Evolutionary conservation across 2,888 invertebrate genomes (phyloP).

Genomic region (Carabus problematicus): DNA sequence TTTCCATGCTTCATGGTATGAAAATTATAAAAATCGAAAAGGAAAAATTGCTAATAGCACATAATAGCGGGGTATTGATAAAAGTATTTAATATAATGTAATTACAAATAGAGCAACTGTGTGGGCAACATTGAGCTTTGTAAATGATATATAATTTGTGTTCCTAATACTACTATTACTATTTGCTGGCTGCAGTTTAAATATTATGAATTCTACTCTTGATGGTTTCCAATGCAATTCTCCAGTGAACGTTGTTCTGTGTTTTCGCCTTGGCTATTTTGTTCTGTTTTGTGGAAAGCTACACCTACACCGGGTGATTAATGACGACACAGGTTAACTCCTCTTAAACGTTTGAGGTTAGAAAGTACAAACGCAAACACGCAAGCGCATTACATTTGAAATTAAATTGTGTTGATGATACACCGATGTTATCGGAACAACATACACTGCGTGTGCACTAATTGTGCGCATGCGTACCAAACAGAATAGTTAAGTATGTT

Average conservation of each 20-base stretch:
- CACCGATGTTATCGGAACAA: not conserved
- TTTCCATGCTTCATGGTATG: too few species aligned
- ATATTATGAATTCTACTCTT: not conserved
- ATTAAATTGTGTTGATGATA: slow-evolving; percentile 6
- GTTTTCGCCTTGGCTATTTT: not conserved
- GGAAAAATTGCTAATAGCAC: slow-evolving; percentile 6
- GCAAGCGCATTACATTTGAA: not conserved
- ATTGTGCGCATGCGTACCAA: not conserved
- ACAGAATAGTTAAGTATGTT: slow-evolving; percentile 11
- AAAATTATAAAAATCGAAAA: not conserved
- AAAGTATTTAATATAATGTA: slow-evolving; percentile 7
- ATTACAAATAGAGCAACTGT: slow-evolving; percentile 7
- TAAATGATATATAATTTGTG: slow-evolving; percentile 11
- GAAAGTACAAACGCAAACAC: slow-evolving; percentile 17
- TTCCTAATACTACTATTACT: slow-evolving; percentile 8
- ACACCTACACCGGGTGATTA: slow-evolving; percentile 18
- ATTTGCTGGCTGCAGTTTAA: not conserved
- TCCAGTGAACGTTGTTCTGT: not conserved
- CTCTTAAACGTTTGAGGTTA: slow-evolving; percentile 3
- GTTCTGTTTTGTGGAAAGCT: slow-evolving; percentile 15
- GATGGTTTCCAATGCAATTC: not conserved
- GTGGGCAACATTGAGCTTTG: not conserved
- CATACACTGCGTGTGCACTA: slow-evolving; percentile 4
- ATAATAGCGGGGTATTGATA: slow-evolving; percentile 8
- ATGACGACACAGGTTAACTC: slow-evolving; percentile 3